phyloP scores from a whole-genome alignment of 2,888 invertebrate genomes.

The Junonia oenone region DNA sequence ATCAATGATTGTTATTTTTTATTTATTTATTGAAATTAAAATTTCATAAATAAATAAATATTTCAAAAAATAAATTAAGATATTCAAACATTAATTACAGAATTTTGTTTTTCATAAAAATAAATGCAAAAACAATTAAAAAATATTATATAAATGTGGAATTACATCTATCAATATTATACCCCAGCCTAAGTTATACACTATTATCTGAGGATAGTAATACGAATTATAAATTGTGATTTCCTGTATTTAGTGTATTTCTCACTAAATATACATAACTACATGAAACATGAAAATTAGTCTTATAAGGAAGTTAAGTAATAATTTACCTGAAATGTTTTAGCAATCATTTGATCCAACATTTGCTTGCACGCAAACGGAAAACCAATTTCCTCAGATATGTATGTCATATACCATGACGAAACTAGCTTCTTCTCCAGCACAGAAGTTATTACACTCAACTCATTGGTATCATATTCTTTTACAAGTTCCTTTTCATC shows the following conservation, averaged over 20 bases:
- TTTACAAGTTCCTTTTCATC: constrained; percentile 37
- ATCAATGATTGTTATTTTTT: too few species aligned
- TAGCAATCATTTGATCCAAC: constrained; percentile 71
- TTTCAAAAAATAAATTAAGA: too few species aligned
- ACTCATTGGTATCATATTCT: constrained; percentile 67
- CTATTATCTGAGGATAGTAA: too few species aligned
- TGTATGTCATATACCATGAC: constrained; percentile 69
- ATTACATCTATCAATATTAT: too few species aligned
- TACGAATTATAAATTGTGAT: too few species aligned
- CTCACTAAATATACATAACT: not conserved
- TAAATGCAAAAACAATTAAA: too few species aligned
- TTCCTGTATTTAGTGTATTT: too few species aligned
- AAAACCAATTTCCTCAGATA: constrained; percentile 71
- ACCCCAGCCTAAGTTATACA: too few species aligned
- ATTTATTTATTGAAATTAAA: not conserved
- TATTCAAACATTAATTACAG: too few species aligned
- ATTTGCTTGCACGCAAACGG: constrained; percentile 74
- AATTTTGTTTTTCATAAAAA: too few species aligned
- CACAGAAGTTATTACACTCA: constrained; percentile 69
- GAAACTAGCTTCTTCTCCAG: constrained; percentile 66
- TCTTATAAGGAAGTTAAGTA: not conserved
- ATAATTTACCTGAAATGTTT: constrained; percentile 59
- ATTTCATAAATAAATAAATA: too few species aligned
- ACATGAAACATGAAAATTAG: not conserved
- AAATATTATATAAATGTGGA: too few species aligned